Evolutionary conservation across 2,888 invertebrate genomes (phyloP).

Genomic region (Tachina fera): DNA sequence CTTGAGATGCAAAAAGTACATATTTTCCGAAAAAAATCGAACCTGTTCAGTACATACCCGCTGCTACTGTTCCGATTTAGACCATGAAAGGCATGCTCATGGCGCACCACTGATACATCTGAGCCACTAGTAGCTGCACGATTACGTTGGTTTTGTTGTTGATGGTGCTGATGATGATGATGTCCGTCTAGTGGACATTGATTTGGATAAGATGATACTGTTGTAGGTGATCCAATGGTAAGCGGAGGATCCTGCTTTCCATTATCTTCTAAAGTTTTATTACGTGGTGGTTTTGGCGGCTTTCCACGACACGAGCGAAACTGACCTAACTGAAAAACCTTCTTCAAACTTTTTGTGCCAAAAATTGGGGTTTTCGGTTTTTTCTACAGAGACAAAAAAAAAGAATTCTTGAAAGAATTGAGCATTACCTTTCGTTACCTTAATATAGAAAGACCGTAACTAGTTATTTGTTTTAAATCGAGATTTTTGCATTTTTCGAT

Average conservation of each 20-base stretch:
- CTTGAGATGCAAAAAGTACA: constrained; percentile 8
- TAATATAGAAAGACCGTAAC: no score
- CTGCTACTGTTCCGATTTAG: constrained; percentile 87
- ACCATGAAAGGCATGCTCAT: constrained; percentile 85
- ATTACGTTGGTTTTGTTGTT: constrained; percentile 83
- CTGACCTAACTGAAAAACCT: constrained; percentile 85
- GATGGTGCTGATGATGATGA: constrained; percentile 65
- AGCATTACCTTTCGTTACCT: no score
- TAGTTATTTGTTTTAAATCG: no score
- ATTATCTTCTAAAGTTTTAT: constrained; percentile 77
- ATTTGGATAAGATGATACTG: constrained; percentile 42
- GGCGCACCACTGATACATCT: constrained; percentile 86
- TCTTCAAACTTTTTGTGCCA: constrained; percentile 85
- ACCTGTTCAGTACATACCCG: constrained; percentile 81
- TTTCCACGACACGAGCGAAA: constrained; percentile 82
- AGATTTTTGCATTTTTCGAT: no score
- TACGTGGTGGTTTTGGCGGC: constrained; percentile 75
- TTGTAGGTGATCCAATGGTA: constrained; percentile 74
- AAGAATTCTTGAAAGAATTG: neutral
- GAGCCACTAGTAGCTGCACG: constrained; percentile 86
- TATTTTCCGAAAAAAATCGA: constrained; percentile 48
- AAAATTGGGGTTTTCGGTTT: constrained; percentile 86
- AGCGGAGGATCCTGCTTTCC: constrained; percentile 72
- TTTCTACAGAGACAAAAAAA: constrained; percentile 79
- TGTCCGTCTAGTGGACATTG: constrained; percentile 33